Conservation (phyloP, 2,797 vertebrate species). For the Dendrocincla fuliginosa region DNA sequence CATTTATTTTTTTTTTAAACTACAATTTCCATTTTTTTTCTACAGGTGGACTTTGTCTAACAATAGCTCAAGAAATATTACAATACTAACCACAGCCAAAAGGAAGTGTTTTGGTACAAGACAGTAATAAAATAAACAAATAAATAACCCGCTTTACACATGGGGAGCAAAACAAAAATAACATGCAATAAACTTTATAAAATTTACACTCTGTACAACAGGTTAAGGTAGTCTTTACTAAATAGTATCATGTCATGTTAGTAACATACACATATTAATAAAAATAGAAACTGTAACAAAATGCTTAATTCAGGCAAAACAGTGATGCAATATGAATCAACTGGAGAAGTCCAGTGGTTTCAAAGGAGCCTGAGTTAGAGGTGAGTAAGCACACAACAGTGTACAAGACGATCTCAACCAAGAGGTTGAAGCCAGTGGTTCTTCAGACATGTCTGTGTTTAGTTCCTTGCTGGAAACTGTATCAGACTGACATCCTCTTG, state of each 20-base stretch:
- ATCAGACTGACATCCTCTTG: conserved; percentile 49
- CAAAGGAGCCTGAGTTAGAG: background rate
- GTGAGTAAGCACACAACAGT: background rate
- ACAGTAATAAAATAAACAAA: conserved; percentile 24
- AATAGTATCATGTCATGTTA: background rate
- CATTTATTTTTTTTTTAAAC: background rate
- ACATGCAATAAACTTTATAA: background rate
- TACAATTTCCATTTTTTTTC: background rate
- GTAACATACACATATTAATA: background rate
- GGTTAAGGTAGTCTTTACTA: background rate
- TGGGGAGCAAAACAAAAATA: background rate
- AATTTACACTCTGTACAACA: background rate
- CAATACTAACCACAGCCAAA: background rate
- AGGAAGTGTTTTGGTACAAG: background rate
- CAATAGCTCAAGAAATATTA: background rate
- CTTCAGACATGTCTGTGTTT: background rate
- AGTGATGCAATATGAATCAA: conserved; percentile 75
- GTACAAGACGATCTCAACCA: background rate
- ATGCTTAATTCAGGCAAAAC: conserved; percentile 71
- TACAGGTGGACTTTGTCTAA: background rate
- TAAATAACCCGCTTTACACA: conserved; percentile 31
- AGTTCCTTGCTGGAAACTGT: background rate
- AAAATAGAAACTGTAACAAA: conserved; percentile 24
- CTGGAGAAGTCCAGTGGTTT: conserved; percentile 11
- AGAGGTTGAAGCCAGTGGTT: background rate